Base-by-base conservation (phyloP, 2,113 vertebrate species). In the Antechinus stuartii region DNA sequence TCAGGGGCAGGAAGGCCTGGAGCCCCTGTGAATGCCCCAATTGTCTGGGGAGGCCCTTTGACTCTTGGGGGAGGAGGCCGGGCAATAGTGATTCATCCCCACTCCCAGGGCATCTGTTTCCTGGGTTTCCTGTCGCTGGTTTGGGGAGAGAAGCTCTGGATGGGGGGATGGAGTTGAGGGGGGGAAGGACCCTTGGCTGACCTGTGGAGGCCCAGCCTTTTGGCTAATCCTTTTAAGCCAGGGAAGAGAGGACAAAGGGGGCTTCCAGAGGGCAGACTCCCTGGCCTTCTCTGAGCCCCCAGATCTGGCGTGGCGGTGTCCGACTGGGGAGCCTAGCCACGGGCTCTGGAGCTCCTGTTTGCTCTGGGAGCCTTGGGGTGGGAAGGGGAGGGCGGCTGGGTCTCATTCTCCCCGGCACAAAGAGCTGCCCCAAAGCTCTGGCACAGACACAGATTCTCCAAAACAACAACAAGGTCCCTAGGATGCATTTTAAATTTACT, bases 71-170 rank as follows among this genome's bases (percentile, higher is more conserved):
- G 49, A 42, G 35, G 50, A 55, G 46, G 53, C 47, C 54, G 2
- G 2, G 47, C 89, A 68, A 30, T 0, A 76, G 22, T 2, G 10
- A 50, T 35, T 25, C 7, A 57, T 54, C n/a, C 47, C 89, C 42
- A 0, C 84, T 92, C 93, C 53, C 1, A 19, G 93, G 42, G 53
- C 91, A 90, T 94, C 94, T 96, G 96, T 96, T 96, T 97, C 95
- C 89, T 84, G 57, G 53, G 53, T 93, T 95, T 96, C 96, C 91
- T 50, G 89, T 97, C 92, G 61, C 91, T 90, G 94, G 68, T 52
- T 95, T 91, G 91, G 92, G 68, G 90, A 84, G 92, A 89, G 90
- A 61, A 94, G 27, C 53, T 57, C 53, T 68, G 90, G n/a, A 42
- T 84, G 68, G 68, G 57, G n/a, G n/a, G n/a, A 2, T 76, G 61